Evolutionary conservation across 2,797 vertebrate species (phyloP), one percentile per base, ranked within the genome.

Genomic region (Falco concolor): DNA sequence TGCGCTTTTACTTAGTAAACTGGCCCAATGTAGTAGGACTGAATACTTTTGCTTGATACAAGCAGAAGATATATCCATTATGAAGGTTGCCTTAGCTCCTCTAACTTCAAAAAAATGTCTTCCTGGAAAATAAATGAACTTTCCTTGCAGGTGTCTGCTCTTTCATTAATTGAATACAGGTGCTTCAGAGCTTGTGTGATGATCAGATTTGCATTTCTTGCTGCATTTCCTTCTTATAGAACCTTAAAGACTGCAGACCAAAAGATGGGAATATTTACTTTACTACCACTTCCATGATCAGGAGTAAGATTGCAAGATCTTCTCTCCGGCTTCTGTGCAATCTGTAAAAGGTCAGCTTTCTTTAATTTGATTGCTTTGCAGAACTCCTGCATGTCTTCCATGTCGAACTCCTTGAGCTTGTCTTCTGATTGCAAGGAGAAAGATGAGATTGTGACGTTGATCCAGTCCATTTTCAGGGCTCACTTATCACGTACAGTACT

Each of bases 401-500:
- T 27, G 28, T 93, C 84, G 17, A 89, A 92, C 61, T 89, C 92
- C 38, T 49, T 21, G 8, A 57, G 65, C 32, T 91, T 49, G 18
- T 65, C 79, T 5, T 81, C 94, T 82, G 94, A 82, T 18, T 79
- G 75, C 64, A 45, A 91, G 47, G 97, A 96, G 63, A 94, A 93
- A 25, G 98, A 97, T 53, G 98, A 98, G 79, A 75, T 83, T 20
- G 82, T 99, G 85, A 97, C 91, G 6, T 68, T 98, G 81, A 96
- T 99, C 70, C 99, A 99, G 97, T 98, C 99, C 8, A 60, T 97
- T 24, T 98, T 99, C 94, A 98, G 98, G 94, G 99, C 98, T 86
- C 98, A 99, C 94, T 94, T 98, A 92, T 94, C 98, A 73, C 98
- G 98, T 77, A 94, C 90, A 84, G 78, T 72, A 36, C 93, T 91